Percentiles rank a stretch among this genome's conserved stretches.
phyloP scores from a whole-genome alignment of 2,888 invertebrate species.

The Plutella xylostella region DNA sequence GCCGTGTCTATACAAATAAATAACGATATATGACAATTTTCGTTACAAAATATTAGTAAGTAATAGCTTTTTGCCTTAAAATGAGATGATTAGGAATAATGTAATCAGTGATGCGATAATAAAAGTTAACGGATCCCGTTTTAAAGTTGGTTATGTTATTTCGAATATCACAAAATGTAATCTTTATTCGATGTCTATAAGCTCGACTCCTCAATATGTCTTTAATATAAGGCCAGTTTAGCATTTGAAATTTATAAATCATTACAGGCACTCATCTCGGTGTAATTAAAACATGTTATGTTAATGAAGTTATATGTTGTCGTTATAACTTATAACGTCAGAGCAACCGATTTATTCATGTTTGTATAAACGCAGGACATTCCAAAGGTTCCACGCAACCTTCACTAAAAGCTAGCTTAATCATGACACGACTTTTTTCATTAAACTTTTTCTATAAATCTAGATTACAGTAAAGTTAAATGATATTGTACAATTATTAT shows the following conservation, averaged over 20 bases:
- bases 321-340: too few relatives aligned
- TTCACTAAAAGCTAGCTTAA: constrained; percentile 3
- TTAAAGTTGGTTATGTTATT: too few relatives aligned
- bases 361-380: constrained; percentile 5
- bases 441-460: not conserved
- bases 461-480: constrained; percentile 23
- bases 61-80: not conserved
- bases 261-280: too few relatives aligned
- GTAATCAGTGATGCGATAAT: too few relatives aligned
- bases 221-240: not conserved
- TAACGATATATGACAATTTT: not conserved
- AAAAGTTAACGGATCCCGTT: too few relatives aligned
- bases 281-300: too few relatives aligned
- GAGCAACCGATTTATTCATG: not conserved
- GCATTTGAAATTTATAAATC: not conserved
- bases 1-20: not conserved
- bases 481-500: constrained; percentile 57
- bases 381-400: constrained; percentile 3
- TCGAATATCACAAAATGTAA: too few relatives aligned
- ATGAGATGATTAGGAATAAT: not conserved
- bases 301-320: too few relatives aligned
- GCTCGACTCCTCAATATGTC: not conserved
- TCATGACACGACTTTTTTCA: constrained; percentile 6
- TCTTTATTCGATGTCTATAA: not conserved
- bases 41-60: not conserved